A percentile compares a stretch with the other conserved stretches of the same genome.
These are phyloP conservation scores for Melanotaenia nigrans DNA, from an alignment of 2,797 vertebrate species.

Conservation along the genomic window DNA sequence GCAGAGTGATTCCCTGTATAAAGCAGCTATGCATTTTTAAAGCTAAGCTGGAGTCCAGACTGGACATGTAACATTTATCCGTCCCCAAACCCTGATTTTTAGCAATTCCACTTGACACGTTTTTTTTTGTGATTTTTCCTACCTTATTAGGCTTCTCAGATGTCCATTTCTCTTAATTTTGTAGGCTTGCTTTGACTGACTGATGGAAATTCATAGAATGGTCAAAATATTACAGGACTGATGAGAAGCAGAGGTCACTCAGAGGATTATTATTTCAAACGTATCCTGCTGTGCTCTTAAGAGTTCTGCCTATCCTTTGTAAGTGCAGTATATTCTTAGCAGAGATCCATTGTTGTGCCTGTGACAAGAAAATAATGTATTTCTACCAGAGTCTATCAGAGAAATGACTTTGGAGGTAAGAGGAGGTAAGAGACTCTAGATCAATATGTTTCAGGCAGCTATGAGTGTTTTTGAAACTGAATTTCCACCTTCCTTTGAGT, in stretches of 20 bases:
- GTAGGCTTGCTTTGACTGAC: conserved; percentile 48
- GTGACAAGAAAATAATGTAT: conserved; percentile 82
- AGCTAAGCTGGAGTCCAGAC: conserved; percentile 50
- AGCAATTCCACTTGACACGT: conserved; percentile 60
- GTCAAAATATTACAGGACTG: conserved; percentile 32
- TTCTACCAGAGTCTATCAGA: conserved; percentile 79
- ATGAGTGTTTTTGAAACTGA: conserved; percentile 80
- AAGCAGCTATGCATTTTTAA: conserved; percentile 74
- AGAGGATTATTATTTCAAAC: conserved; percentile 67
- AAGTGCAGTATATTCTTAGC: conserved; percentile 73
- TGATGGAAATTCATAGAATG: conserved; percentile 57
- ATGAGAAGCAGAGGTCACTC: conserved; percentile 58
- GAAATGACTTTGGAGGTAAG: conserved; percentile 75
- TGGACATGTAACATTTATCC: conserved; percentile 71
- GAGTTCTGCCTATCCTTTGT: conserved; percentile 58
- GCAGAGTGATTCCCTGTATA: conserved; percentile 72
- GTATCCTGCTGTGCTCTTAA: conserved; percentile 52
- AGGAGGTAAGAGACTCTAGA: conserved; percentile 72
- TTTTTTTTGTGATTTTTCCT: conserved; percentile 15
- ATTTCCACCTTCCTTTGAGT: conserved; percentile 82
- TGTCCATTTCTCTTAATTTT: conserved; percentile 56
- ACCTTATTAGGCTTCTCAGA: conserved; percentile 34
- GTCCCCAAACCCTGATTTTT: conserved; percentile 57
- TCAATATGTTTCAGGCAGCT: conserved; percentile 80
- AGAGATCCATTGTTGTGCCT: conserved; percentile 77